Base-by-base conservation (phyloP, 2,797 vertebrate species). In the Gallinago nigripennis region DNA sequence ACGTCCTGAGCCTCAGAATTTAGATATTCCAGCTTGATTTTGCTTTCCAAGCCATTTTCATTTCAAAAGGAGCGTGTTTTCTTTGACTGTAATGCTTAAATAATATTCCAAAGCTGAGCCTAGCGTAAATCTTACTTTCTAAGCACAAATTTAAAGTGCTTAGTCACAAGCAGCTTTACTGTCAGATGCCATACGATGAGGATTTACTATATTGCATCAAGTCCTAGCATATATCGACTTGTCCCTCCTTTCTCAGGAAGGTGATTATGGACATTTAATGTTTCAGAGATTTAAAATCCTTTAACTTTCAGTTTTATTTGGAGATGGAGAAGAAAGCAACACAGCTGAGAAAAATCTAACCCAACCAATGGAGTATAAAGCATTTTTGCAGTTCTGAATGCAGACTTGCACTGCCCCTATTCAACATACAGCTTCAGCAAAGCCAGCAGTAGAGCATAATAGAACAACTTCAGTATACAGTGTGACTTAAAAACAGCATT, bases 211-310 rank as follows among this genome's bases (percentile, higher is more conserved):
- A 35, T 15, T 46, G 20, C n/a, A 76, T 77, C 23, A 57, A 82
- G 39, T 60, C 46, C 51, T 73, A 61, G 23, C 12, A 30, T 28
- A 64, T 15, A 68, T 6, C 8, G 3, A 48, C 51, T 30, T 11
- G 70, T 89, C 54, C 50, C 35, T 83, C 80, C 28, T 70, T 93
- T 41, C 35, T 76, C 51, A 79, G 61, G 58, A 95, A 93, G 76
- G 73, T 75, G 51, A 46, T 64, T 57, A 82, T 12, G 43, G 83
- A 82, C 16, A 88, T 95, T 80, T 54, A 94, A 21, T 19, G 15
- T 39, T 96, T 93, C 66, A 91, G 78, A 92, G 70, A 90, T 68
- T 86, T 88, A 71, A 41, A 92, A 87, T 27, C 82, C 19, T 87
- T 69, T 82, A 80, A 89, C n/a, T 50, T 85, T 28, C 66, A n/a